A percentile compares a stretch with the other conserved stretches of the same genome.
These are phyloP conservation scores for Poecilia latipinna DNA, from an alignment of 2,113 vertebrate genomes.

Conservation along the genomic window DNA sequence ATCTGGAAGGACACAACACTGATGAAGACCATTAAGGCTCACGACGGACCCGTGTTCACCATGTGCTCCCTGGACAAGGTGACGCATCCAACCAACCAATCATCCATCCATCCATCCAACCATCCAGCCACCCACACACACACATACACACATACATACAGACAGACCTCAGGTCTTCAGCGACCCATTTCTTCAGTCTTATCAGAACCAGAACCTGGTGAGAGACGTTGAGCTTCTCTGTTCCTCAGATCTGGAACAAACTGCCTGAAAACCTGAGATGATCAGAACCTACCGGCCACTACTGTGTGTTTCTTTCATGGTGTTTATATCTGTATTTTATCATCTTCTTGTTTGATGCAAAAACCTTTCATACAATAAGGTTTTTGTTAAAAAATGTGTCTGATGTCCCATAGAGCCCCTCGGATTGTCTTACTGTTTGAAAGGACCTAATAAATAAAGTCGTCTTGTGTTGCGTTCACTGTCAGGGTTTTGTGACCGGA, in stretches of 20 bases:
- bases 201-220: neutral
- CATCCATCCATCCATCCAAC: too few relatives aligned
- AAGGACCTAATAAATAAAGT: neutral
- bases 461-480: slow-evolving; percentile 15
- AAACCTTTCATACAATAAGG: neutral
- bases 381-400: neutral
- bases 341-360: neutral
- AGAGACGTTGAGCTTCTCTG: neutral
- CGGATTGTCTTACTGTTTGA: neutral
- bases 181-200: neutral
- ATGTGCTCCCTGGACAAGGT: slow-evolving; percentile 99
- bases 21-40: slow-evolving; percentile 94
- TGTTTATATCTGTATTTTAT: neutral
- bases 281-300: neutral
- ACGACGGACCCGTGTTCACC: slow-evolving; percentile 95
- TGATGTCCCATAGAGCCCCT: neutral
- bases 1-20: slow-evolving; percentile 93
- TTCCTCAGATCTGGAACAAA: neutral
- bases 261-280: neutral
- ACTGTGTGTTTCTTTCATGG: neutral
- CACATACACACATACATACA: too few relatives aligned
- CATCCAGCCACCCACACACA: too few relatives aligned
- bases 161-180: neutral
- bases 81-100: neutral
- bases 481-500: slow-evolving; percentile 95